These are phyloP conservation scores for Drosophila melanogaster DNA, from an alignment of 1,140 invertebrate species.

Conservation along the genomic window Release_6_plus_ISO1_MT NT_037436.4:14733001-14733500, in stretches of 20 bases:
- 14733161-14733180: not conserved
- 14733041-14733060: no score
- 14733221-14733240: not conserved
- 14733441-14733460: not conserved
- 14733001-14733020: not conserved
- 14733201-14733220: slow-evolving; percentile 10
- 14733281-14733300: slow-evolving; percentile 10
- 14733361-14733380: not conserved
- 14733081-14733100: no score
- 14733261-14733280: slow-evolving; percentile 11
- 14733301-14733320: not conserved
- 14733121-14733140: not conserved
- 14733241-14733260: not conserved
- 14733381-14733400: not conserved
- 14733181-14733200: slow-evolving; percentile 36
- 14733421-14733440: not conserved
- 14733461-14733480: not conserved
- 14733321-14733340: not conserved
- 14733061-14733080: not conserved
- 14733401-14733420: not conserved
- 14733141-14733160: not conserved
- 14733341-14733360: slow-evolving; percentile 6
- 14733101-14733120: no score
- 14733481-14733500: not conserved
- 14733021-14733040: no score